phyloP scores from a whole-genome alignment of 2,113 vertebrate genomes.

The Sterna hirundo region DNA sequence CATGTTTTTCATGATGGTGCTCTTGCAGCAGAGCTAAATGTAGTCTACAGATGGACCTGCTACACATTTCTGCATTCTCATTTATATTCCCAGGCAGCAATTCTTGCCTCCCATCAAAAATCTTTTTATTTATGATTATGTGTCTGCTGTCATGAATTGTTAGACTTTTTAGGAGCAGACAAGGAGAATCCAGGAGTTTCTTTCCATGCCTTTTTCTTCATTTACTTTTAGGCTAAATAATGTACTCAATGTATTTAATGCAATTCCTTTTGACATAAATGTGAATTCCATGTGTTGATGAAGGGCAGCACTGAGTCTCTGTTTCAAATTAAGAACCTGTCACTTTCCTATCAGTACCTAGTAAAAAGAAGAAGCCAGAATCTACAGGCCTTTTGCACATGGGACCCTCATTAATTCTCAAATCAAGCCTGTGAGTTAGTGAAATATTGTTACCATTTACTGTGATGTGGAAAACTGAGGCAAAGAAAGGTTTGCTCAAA shows the following conservation, averaged over 20 bases:
- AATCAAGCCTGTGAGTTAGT: background rate
- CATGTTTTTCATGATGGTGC: background rate
- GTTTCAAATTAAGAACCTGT: conserved; percentile 59
- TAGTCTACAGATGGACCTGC: conserved; percentile 25
- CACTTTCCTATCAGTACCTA: conserved; percentile 31
- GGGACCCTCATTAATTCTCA: conserved; percentile 28
- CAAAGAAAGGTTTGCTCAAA: background rate
- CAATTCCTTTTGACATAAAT: conserved; percentile 44
- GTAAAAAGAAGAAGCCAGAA: conserved; percentile 20
- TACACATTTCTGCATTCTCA: background rate
- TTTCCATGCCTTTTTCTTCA: conserved; percentile 11
- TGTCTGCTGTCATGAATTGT: background rate
- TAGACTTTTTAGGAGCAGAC: background rate
- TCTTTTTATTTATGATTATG: background rate
- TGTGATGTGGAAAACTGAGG: conserved; percentile 16
- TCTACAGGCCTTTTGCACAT: conserved; percentile 9
- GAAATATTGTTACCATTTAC: background rate
- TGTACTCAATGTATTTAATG: background rate
- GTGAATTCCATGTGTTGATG: conserved; percentile 61
- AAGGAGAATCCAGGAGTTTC: conserved; percentile 1
- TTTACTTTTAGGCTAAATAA: conserved; percentile 36
- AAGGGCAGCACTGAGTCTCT: conserved; percentile 53
- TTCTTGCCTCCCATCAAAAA: background rate
- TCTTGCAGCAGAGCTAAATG: conserved; percentile 11
- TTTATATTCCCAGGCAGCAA: background rate